Evolutionary conservation across 2,888 invertebrate species (phyloP).

Genomic region (Oligia fasciuncula): DNA sequence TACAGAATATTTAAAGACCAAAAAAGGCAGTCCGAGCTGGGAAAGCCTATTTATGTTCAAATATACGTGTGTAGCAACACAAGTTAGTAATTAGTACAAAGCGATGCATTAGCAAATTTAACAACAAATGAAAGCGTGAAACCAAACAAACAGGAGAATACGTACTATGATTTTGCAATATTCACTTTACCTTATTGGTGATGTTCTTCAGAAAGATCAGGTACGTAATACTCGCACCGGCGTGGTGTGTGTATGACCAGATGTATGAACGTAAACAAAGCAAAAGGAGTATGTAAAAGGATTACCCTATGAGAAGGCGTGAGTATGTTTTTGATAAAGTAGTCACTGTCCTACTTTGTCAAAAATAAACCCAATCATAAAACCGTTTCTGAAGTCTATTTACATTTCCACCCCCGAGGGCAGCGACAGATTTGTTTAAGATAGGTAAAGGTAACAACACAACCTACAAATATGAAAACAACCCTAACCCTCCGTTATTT

Average conservation of each 20-base stretch:
- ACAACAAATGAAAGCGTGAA: not conserved
- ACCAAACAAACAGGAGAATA: not conserved
- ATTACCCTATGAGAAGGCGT: not conserved
- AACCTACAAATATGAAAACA: slow-evolving; percentile 42
- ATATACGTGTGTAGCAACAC: slow-evolving; percentile 4
- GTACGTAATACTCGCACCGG: not conserved
- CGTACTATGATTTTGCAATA: not conserved
- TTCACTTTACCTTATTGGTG: not conserved
- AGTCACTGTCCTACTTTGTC: not conserved
- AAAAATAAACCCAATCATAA: not conserved
- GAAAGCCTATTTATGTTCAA: not conserved
- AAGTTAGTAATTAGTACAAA: slow-evolving; percentile 9
- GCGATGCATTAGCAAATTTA: not conserved
- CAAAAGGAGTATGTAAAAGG: not conserved
- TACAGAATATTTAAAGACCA: not conserved
- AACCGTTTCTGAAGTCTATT: slow-evolving; percentile 17
- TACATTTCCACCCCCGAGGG: not conserved
- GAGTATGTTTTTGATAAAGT: not conserved
- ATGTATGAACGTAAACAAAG: not conserved
- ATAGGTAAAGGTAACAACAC: slow-evolving; percentile 20
- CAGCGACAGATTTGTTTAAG: slow-evolving; percentile 29
- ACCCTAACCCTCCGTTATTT: slow-evolving; percentile 36
- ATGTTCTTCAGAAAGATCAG: not conserved
- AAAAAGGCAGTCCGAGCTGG: not conserved
- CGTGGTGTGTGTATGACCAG: not conserved